Conservation (phyloP, 2,888 invertebrate species). For the Notodonta ziczac region DNA sequence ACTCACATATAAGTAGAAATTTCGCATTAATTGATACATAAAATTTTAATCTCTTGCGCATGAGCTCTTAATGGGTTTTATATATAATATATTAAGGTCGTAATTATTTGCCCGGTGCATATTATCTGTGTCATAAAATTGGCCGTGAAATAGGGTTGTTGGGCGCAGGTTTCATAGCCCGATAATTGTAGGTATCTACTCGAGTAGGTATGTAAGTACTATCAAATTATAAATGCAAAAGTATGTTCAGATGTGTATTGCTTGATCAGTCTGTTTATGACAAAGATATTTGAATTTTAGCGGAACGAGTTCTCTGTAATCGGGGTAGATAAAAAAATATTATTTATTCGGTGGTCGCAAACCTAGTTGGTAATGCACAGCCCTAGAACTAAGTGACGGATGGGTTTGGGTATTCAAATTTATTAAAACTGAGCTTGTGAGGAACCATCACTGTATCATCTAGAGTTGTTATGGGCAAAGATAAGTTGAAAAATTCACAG, state of each 20-base stretch:
- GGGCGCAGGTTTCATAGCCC: background rate
- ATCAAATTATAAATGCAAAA: constrained; percentile 4
- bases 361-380: no score
- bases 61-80: constrained; percentile 24
- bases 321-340: no score
- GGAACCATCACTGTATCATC: no score
- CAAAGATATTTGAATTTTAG: background rate
- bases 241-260: background rate
- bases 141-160: constrained; percentile 8
- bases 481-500: no score
- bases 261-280: background rate
- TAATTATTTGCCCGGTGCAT: constrained; percentile 17
- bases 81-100: constrained; percentile 22
- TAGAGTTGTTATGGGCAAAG: no score
- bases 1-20: background rate
- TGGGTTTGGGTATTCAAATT: no score
- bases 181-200: constrained; percentile 1
- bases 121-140: constrained; percentile 29
- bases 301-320: no score
- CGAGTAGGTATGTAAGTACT: background rate
- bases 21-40: constrained; percentile 28
- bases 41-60: constrained; percentile 23
- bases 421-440: no score
- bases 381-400: no score
- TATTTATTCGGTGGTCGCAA: no score